Evolutionary conservation across 2,888 invertebrate genomes (phyloP).

Genomic region (Mantis religiosa): DNA sequence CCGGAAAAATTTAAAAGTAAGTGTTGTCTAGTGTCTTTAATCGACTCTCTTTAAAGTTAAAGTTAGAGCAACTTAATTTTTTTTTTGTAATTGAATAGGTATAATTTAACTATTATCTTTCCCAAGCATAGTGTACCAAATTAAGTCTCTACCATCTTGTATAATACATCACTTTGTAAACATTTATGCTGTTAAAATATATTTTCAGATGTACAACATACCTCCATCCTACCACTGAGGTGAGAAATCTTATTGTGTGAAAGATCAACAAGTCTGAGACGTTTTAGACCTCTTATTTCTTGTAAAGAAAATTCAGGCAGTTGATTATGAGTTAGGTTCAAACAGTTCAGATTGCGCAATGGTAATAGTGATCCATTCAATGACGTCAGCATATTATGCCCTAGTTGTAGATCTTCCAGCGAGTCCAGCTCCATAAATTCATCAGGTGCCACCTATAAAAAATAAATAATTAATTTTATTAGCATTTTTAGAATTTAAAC

Average conservation of each 20-base stretch:
- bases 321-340: conserved; percentile 73
- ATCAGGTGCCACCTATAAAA: conserved; percentile 61
- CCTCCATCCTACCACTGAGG: conserved; percentile 62
- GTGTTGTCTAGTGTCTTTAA: too few species aligned
- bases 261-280: conserved; percentile 66
- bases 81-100: too few species aligned
- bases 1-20: too few species aligned
- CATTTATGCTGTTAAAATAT: too few species aligned
- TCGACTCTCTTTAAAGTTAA: too few species aligned
- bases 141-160: too few species aligned
- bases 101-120: too few species aligned
- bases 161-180: too few species aligned
- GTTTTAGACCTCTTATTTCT: conserved; percentile 69
- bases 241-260: conserved; percentile 70
- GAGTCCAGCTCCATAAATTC: conserved; percentile 70
- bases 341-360: conserved; percentile 60
- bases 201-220: conserved; percentile 40
- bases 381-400: conserved; percentile 65
- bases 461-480: not conserved
- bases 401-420: conserved; percentile 66
- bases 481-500: too few species aligned
- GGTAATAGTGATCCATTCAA: conserved; percentile 70
- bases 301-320: conserved; percentile 74
- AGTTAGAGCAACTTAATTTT: too few species aligned
- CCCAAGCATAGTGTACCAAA: too few species aligned